Conservation (phyloP, 1,140 invertebrate species). For the Nasonia giraulti region DNA sequence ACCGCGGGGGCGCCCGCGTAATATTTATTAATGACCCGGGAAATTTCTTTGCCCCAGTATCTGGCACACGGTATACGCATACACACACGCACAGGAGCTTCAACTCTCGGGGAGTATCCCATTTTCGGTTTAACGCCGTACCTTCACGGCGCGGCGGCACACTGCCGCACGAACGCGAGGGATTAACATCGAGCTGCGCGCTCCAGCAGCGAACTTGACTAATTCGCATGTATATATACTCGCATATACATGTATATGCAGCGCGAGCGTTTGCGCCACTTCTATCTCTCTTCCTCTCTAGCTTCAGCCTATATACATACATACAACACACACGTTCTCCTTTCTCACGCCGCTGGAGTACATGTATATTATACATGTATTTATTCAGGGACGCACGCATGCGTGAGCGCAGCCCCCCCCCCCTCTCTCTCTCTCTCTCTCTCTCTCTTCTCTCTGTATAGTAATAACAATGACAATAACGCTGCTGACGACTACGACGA, state of each 20-base stretch:
- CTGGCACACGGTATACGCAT: not conserved
- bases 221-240: not conserved
- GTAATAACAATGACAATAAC: too few relatives aligned
- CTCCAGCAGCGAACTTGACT: not conserved
- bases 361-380: too few relatives aligned
- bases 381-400: too few relatives aligned
- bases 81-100: not conserved
- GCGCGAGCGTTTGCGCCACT: not conserved
- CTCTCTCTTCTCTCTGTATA: too few relatives aligned
- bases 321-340: too few relatives aligned
- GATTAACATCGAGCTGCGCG: conserved; percentile 1
- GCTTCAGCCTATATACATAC: not conserved
- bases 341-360: too few relatives aligned
- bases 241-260: not conserved
- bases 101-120: not conserved
- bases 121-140: conserved; percentile 9
- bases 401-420: too few relatives aligned
- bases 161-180: not conserved
- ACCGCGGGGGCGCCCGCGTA: not conserved
- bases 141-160: not conserved
- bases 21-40: not conserved
- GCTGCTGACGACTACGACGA: too few relatives aligned
- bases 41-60: not conserved
- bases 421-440: too few relatives aligned
- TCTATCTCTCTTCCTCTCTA: not conserved